Evolutionary conservation across 2,113 vertebrate genomes (phyloP), one percentile per base, ranked within the genome.

Genomic region (Nestor notabilis): DNA sequence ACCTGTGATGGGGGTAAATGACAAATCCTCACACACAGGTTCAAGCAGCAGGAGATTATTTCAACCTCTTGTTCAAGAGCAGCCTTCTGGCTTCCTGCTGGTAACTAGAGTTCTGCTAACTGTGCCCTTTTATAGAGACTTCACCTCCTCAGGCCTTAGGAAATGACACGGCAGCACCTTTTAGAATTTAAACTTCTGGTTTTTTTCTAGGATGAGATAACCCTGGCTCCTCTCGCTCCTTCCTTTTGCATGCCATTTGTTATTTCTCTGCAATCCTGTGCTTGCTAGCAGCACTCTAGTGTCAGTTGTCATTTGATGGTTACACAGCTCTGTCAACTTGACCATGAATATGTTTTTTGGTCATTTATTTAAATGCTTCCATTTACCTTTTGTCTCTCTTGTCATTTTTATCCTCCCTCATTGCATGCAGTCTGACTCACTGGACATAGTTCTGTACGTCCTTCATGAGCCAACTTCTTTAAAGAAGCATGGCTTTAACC

Each of bases 291-390:
- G 70, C 53, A n/a, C 28, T 82, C 82, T 27, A 4, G 21, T 81
- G 90, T 41, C 65, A 75, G 10, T 6, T 81, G 58, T 93, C 86
- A 74, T 35, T 61, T 52, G 31, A 41, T 64, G 9, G 19, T 56
- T 55, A 90, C 64, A 74, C 83, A 88, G 52, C 84, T 78, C 68
- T 63, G 85, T 82, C 91, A 90, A 61, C 70, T n/a, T 79, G 49
- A 68, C 74, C 87, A 78, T 58, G 56, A 58, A 58, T 58, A 47
- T 83, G 81, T 78, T 29, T n/a, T 78, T 49, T 69, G 44, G 18
- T 72, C 63, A 66, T 78, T 93, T 68, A 79, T 90, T 93, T 89
- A 89, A 96, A 94, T 61, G 29, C 47, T 91, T 61, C 56, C 60
- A 66, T 46, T 77, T 65, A 63, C 43, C 47, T 76, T 87, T 49